Conservation (phyloP, 1,140 invertebrate species). For the Drosophila lini region DNA sequence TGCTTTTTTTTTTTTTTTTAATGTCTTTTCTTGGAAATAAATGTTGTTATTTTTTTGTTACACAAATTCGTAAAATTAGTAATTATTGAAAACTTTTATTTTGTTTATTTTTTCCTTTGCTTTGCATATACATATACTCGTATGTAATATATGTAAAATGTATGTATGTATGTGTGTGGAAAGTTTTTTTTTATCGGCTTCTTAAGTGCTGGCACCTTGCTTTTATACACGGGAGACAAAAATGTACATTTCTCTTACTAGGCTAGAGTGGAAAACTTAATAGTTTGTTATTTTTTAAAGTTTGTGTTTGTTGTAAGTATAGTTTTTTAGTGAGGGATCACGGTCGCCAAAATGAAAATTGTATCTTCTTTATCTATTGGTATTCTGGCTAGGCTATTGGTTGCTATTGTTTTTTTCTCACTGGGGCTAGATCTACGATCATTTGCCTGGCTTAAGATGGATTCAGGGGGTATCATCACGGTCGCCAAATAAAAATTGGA, state of each 20-base stretch:
- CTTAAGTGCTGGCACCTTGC: conserved; percentile 41
- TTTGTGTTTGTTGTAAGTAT: conserved; percentile 30
- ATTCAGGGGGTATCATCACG: not conserved
- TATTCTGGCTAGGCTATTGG: conserved; percentile 9
- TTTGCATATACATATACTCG: conserved; percentile 32
- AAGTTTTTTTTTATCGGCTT: conserved; percentile 9
- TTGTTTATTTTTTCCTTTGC: conserved; percentile 11
- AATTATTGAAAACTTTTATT: conserved; percentile 45
- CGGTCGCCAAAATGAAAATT: conserved; percentile 21
- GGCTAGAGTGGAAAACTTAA: conserved; percentile 48
- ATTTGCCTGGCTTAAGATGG: not conserved
- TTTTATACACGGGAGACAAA: conserved; percentile 49
- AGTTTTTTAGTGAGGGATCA: conserved; percentile 26
- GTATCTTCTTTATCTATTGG: conserved; percentile 10
- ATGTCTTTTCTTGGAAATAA: conserved; percentile 29
- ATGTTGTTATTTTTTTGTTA: conserved; percentile 37
- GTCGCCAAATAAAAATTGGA: conserved; percentile 19
- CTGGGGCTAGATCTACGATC: conserved; percentile 25
- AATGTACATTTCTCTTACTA: conserved; percentile 53
- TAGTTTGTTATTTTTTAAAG: conserved; percentile 18
- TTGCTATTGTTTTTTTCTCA: conserved; percentile 8
- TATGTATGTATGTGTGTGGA: conserved; percentile 12
- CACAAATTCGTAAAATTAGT: conserved; percentile 58
- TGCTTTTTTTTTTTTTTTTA: conserved; percentile 5
- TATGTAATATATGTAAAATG: conserved; percentile 8